A percentile compares a stretch with the other conserved stretches of the same genome.
phyloP scores from a whole-genome alignment of 2,888 invertebrate genomes.

The Operophtera brumata region DNA sequence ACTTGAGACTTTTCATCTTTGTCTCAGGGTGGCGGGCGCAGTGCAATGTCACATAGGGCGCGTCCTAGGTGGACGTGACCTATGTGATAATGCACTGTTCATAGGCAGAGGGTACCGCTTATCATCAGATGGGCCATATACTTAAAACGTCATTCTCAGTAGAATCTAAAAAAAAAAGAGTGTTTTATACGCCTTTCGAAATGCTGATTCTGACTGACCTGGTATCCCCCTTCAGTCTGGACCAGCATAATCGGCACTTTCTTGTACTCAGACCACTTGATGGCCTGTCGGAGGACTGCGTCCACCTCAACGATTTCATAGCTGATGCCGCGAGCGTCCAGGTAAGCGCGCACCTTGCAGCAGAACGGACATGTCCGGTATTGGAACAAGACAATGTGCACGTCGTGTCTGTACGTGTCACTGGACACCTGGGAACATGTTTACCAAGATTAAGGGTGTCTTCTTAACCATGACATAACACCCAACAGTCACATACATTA shows the following conservation, averaged over 20 bases:
- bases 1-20: too few relatives aligned
- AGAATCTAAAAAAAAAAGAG: too few relatives aligned
- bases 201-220: slow-evolving; percentile 60
- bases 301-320: slow-evolving; percentile 99
- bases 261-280: slow-evolving; percentile 95
- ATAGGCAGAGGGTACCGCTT: too few relatives aligned
- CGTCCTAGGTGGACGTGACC: too few relatives aligned
- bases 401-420: slow-evolving; percentile 82
- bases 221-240: slow-evolving; percentile 86
- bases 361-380: slow-evolving; percentile 99
- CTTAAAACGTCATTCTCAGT: too few relatives aligned
- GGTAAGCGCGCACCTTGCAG: slow-evolving; percentile 94
- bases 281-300: slow-evolving; percentile 93
- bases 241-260: slow-evolving; percentile 96
- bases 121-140: too few relatives aligned
- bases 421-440: slow-evolving; percentile 80
- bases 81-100: too few relatives aligned
- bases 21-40: too few relatives aligned
- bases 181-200: neutral
- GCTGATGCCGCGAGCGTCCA: slow-evolving; percentile 95
- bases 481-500: too few relatives aligned
- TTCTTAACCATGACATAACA: too few relatives aligned
- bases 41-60: too few relatives aligned
- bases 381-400: slow-evolving; percentile 95
- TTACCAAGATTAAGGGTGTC: neutral